A percentile compares a stretch with the other conserved stretches of the same genome.
phyloP scores from a whole-genome alignment of 2,888 invertebrate genomes.

The Allygus modestus region DNA sequence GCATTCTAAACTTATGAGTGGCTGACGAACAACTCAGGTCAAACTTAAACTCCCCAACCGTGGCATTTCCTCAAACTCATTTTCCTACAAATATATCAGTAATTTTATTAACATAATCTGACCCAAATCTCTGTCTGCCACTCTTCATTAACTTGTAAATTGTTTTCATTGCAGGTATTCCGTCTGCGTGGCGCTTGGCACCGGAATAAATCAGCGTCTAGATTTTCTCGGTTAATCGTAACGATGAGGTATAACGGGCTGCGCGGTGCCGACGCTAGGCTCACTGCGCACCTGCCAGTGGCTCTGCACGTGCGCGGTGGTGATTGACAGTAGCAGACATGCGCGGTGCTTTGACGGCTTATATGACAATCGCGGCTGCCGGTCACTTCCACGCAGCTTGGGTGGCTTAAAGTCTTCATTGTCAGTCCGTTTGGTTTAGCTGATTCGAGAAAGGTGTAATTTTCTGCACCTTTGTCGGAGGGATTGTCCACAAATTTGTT shows the following conservation, averaged over 20 bases:
- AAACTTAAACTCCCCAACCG: not conserved
- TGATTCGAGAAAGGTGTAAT: slow-evolving; percentile 9
- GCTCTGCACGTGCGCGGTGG: not conserved
- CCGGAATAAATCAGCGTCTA: not conserved
- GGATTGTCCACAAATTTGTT: slow-evolving; percentile 32
- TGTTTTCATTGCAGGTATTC: not conserved
- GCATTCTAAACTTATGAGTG: no score
- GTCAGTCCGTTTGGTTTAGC: slow-evolving; percentile 26
- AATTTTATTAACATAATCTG: not conserved
- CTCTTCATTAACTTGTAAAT: not conserved
- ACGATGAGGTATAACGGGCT: slow-evolving; percentile 12
- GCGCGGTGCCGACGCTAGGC: not conserved
- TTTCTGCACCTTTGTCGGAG: slow-evolving; percentile 36
- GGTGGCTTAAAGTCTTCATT: slow-evolving; percentile 32
- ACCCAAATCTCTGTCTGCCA: not conserved
- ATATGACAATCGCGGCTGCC: slow-evolving; percentile 10
- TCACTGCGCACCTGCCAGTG: slow-evolving; percentile 24
- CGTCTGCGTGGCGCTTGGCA: not conserved
- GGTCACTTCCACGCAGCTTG: slow-evolving; percentile 10
- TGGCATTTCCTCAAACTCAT: not conserved
- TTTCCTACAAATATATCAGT: not conserved
- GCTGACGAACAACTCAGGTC: no score
- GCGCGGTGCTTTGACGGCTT: slow-evolving; percentile 39
- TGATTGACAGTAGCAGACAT: not conserved
- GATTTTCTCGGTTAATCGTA: not conserved